Evolutionary conservation across 2,113 vertebrate genomes (phyloP).

Genomic region (Eidolon helvum): DNA sequence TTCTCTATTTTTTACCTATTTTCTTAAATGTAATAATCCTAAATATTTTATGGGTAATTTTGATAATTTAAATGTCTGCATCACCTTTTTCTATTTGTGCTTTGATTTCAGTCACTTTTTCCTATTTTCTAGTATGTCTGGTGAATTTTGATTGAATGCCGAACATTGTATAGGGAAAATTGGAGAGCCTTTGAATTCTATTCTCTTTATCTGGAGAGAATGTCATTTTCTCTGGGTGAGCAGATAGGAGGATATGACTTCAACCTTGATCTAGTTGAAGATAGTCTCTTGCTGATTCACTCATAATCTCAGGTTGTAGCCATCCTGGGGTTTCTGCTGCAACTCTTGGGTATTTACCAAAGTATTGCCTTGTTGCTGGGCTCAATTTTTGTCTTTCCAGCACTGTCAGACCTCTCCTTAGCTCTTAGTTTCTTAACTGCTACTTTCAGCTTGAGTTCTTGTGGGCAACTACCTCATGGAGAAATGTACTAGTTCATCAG

Average conservation of each 20-base stretch:
- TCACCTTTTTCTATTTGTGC: neutral
- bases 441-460: neutral
- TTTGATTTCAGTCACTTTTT: neutral
- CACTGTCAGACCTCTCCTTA: neutral
- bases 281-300: neutral
- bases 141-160: neutral
- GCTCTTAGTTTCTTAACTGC: neutral
- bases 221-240: neutral
- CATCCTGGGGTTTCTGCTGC: neutral
- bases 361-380: neutral
- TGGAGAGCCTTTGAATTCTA: neutral
- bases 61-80: neutral
- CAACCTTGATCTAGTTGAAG: neutral
- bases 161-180: neutral
- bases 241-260: neutral
- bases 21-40: neutral
- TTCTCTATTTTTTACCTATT: neutral
- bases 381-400: neutral
- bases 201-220: neutral
- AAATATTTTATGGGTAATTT: neutral
- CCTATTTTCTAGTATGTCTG: neutral
- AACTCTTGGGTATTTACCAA: neutral
- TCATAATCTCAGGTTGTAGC: neutral
- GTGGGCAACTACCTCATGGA: neutral
- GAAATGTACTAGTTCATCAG: neutral